These are phyloP conservation scores for Palythoa caribaeorum DNA, from an alignment of 92 coral and sea anemone species.

Conservation along the genomic window DNA sequence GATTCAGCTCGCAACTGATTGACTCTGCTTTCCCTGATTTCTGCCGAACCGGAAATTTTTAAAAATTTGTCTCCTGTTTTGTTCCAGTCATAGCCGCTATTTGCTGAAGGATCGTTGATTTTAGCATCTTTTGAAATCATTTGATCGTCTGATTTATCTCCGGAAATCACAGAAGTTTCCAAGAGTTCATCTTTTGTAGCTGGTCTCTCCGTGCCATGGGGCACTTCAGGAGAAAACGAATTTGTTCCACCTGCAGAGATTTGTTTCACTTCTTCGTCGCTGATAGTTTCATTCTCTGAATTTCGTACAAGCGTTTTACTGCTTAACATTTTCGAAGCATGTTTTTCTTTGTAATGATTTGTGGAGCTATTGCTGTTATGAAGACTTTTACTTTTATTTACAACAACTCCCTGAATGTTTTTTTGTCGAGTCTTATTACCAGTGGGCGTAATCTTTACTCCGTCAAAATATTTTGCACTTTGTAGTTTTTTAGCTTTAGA, in stretches of 20 bases:
- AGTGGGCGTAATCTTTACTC: neutral
- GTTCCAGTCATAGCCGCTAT: neutral
- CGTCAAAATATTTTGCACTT: neutral
- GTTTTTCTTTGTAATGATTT: neutral
- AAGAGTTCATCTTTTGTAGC: neutral
- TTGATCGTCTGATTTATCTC: neutral
- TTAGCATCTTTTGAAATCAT: neutral
- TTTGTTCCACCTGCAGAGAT: neutral
- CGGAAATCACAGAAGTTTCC: neutral
- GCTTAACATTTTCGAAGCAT: neutral
- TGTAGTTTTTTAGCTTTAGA: neutral
- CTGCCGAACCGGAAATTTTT: neutral
- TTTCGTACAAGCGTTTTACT: neutral
- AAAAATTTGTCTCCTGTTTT: neutral
- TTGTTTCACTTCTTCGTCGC: neutral
- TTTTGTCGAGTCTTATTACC: neutral
- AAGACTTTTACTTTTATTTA: neutral
- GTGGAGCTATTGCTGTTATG: neutral
- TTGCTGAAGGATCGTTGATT: neutral
- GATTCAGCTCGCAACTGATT: neutral
- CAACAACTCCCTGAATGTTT: neutral
- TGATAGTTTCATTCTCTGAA: neutral
- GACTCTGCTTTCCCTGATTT: neutral
- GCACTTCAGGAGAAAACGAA: neutral
- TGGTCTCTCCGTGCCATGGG: neutral